Conservation (phyloP, 2,888 invertebrate species). For the Copidosoma aretas region DNA sequence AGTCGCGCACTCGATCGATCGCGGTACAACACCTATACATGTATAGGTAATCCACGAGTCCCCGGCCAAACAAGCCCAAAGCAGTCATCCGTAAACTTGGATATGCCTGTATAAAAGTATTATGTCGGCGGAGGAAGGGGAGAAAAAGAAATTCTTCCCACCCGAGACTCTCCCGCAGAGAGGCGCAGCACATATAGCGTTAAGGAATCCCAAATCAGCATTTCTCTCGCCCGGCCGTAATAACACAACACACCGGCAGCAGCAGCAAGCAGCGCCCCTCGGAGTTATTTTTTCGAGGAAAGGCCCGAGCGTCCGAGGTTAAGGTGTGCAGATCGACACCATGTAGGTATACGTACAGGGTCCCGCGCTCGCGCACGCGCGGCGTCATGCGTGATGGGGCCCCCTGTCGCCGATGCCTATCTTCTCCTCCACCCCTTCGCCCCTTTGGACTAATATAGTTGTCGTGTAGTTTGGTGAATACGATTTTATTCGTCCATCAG, state of each 20-base stretch:
- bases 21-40: no score
- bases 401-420: slow-evolving; percentile 61
- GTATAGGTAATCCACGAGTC: slow-evolving; percentile 12
- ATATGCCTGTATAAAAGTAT: no score
- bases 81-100: slow-evolving; percentile 16
- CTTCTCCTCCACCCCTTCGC: slow-evolving; percentile 50
- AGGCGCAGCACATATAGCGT: slow-evolving; percentile 11
- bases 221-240: no score
- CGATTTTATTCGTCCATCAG: no score
- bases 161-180: neutral
- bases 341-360: no score
- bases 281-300: slow-evolving; percentile 23
- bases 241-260: no score
- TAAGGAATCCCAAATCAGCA: slow-evolving; percentile 27
- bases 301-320: neutral
- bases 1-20: no score
- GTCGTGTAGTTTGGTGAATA: slow-evolving; percentile 45
- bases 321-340: slow-evolving; percentile 49
- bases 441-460: slow-evolving; percentile 62
- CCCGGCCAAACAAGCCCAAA: slow-evolving; percentile 8
- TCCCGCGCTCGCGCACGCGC: slow-evolving; percentile 46
- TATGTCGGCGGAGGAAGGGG: neutral
- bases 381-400: no score
- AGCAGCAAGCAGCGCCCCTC: neutral
- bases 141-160: neutral